phyloP scores from a whole-genome alignment of 2,888 invertebrate genomes.

The Trachelus stipa region DNA sequence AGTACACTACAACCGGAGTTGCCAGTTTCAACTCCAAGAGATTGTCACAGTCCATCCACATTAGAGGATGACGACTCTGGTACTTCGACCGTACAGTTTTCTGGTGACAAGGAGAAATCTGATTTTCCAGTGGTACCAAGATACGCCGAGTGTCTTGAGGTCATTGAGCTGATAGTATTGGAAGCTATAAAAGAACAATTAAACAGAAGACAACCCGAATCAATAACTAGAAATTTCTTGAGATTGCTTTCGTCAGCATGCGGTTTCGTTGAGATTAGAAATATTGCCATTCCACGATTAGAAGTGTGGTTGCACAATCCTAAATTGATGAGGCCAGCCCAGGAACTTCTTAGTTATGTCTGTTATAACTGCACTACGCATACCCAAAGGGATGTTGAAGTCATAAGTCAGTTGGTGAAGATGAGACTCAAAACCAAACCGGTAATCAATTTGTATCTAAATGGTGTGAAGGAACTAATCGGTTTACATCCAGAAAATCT shows the following conservation, averaged over 20 bases:
- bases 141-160: conserved; percentile 74
- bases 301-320: conserved; percentile 97
- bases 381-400: conserved; percentile 76
- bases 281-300: conserved; percentile 82
- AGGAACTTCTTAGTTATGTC: conserved; percentile 90
- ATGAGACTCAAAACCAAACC: conserved; percentile 95
- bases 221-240: conserved; percentile 89
- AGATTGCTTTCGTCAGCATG: conserved; percentile 86
- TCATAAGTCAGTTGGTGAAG: conserved; percentile 87
- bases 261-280: conserved; percentile 88
- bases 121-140: conserved; percentile 70
- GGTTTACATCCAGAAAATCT: conserved; percentile 86
- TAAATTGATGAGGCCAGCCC: conserved; percentile 91
- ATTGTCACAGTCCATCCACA: conserved; percentile 60
- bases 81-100: conserved; percentile 47
- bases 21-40: conserved; percentile 54
- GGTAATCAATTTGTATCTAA: conserved; percentile 87
- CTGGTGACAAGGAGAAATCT: conserved; percentile 59
- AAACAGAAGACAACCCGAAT: conserved; percentile 84
- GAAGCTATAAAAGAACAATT: conserved; percentile 91
- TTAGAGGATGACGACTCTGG: conserved; percentile 62
- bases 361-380: conserved; percentile 88
- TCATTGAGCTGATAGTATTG: conserved; percentile 83
- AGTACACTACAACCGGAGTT: conserved; percentile 75
- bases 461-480: conserved; percentile 92